These are phyloP conservation scores for Brachyhypopomus occidentalis DNA, from an alignment of 2,113 vertebrate genomes.

Conservation along the genomic window DNA sequence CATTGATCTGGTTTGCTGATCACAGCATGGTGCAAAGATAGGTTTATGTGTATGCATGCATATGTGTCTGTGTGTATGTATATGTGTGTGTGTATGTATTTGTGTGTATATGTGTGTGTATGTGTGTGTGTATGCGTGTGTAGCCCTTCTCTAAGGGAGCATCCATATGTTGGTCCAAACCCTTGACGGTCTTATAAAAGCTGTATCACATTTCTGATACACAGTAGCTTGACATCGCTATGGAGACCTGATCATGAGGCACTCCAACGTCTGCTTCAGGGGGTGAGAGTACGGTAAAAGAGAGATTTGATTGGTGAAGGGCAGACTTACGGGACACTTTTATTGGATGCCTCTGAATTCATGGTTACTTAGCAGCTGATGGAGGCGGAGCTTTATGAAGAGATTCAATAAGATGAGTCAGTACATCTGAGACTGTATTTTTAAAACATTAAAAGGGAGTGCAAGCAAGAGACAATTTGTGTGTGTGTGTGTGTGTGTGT, in stretches of 20 bases:
- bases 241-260: background rate
- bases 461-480: background rate
- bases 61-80: background rate
- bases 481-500: background rate
- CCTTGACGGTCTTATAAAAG: conserved; percentile 36
- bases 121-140: background rate
- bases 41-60: too few species aligned
- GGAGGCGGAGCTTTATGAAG: conserved; percentile 46
- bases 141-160: conserved; percentile 12
- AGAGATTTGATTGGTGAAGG: conserved; percentile 32
- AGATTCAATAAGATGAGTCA: conserved; percentile 41
- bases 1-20: background rate
- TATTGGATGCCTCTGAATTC: conserved; percentile 33
- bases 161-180: conserved; percentile 16
- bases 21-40: background rate
- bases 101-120: background rate
- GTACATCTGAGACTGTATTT: background rate
- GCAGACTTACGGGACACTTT: conserved; percentile 46
- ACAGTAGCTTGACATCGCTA: conserved; percentile 15
- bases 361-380: conserved; percentile 45
- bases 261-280: background rate
- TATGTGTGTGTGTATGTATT: background rate
- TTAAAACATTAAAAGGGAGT: background rate
- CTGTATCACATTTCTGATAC: conserved; percentile 1
- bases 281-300: conserved; percentile 24